A percentile compares a stretch with the other conserved stretches of the same genome.
These are phyloP conservation scores for Troilus luridus DNA, from an alignment of 2,888 invertebrate genomes.

Conservation along the genomic window DNA sequence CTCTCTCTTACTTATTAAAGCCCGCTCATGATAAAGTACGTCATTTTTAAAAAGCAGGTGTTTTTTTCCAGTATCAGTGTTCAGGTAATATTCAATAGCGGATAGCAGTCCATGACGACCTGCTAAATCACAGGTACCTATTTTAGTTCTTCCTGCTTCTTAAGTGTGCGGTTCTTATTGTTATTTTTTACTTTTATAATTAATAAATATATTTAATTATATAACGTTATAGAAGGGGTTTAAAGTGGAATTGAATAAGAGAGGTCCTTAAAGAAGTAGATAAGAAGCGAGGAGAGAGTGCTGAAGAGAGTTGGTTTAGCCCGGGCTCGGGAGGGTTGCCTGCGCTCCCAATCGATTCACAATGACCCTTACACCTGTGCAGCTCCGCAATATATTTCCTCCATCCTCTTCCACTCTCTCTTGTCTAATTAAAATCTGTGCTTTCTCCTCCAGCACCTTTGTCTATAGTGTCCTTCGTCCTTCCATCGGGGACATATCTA, in stretches of 20 bases:
- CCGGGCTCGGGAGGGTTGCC: not conserved
- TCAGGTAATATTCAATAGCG: too few species aligned
- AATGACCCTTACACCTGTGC: constrained; percentile 58
- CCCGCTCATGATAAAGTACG: too few species aligned
- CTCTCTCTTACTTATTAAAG: too few species aligned
- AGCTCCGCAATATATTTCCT: constrained; percentile 52
- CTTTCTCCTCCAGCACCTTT: constrained; percentile 23
- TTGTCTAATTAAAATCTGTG: constrained; percentile 21
- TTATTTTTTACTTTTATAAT: too few species aligned
- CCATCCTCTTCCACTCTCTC: constrained; percentile 15
- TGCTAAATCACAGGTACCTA: too few species aligned
- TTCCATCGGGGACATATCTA: not conserved
- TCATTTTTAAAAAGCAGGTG: too few species aligned
- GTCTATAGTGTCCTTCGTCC: not conserved
- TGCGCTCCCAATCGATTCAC: constrained; percentile 40
- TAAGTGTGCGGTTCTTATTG: too few species aligned
- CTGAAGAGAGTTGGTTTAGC: constrained; percentile 43
- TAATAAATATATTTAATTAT: not conserved
- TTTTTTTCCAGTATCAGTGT: too few species aligned
- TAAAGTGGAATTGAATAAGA: not conserved
- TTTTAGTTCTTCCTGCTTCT: too few species aligned
- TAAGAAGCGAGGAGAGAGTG: not conserved
- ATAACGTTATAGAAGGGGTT: not conserved
- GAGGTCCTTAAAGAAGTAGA: not conserved
- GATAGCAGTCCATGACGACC: too few species aligned